Conservation (phyloP, 1,140 invertebrate species). For the Pachyrhynchus sulphureomaculatus region DNA sequence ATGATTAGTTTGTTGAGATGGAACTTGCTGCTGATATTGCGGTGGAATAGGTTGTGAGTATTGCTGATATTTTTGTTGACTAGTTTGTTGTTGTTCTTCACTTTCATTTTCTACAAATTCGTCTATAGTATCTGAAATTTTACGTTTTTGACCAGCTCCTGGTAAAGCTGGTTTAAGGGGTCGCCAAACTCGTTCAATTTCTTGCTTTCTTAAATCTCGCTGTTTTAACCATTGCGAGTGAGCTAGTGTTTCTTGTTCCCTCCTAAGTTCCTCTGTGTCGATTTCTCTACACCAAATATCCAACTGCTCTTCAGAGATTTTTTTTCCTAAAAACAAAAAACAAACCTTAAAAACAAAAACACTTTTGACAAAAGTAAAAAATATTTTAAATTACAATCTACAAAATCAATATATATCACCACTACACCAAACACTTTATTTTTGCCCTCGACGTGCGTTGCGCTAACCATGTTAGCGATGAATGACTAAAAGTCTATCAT, state of each 20-base stretch:
- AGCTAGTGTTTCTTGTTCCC: conserved; percentile 64
- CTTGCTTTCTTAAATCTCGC: conserved; percentile 64
- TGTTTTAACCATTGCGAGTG: conserved; percentile 70
- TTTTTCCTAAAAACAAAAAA: conserved; percentile 44
- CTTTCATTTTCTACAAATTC: conserved; percentile 47
- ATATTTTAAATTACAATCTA: too few species aligned
- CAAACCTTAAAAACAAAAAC: too few species aligned
- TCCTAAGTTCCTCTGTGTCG: conserved; percentile 68
- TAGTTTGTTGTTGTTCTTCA: conserved; percentile 32
- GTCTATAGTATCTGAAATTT: conserved; percentile 46
- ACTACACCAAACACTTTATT: too few species aligned
- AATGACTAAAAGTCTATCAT: too few species aligned
- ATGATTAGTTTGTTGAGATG: conserved; percentile 10
- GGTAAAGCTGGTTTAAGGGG: conserved; percentile 41
- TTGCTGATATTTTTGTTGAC: conserved; percentile 3
- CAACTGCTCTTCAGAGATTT: conserved; percentile 66
- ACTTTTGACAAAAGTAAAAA: too few species aligned
- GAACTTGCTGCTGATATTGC: conserved; percentile 10
- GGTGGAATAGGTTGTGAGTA: conserved; percentile 15
- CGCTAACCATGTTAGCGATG: too few species aligned
- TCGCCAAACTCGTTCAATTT: conserved; percentile 60
- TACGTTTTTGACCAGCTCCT: conserved; percentile 44
- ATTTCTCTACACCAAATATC: conserved; percentile 72
- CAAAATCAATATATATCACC: too few species aligned
- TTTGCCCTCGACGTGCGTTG: too few species aligned